Evolutionary conservation across 2,113 vertebrate genomes (phyloP).

Genomic region (Morone chrysops): DNA sequence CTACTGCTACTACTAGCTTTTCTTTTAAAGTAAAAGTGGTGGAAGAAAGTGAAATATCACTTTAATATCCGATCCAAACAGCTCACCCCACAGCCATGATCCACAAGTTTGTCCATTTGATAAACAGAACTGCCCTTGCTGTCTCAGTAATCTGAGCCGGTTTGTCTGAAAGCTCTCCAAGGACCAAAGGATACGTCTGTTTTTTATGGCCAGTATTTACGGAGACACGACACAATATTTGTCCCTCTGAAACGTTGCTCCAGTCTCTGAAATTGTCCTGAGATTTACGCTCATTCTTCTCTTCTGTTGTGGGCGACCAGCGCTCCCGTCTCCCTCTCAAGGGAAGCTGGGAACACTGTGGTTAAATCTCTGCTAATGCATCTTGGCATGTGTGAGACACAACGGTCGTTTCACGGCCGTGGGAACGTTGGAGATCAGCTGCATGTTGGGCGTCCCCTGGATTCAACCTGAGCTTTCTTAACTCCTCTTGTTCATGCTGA

Average conservation of each 20-base stretch:
- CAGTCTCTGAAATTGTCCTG: slow-evolving; percentile 29
- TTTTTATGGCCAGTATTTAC: slow-evolving; percentile 77
- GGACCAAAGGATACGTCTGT: slow-evolving; percentile 44
- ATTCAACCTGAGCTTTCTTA: slow-evolving; percentile 41
- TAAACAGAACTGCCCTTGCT: slow-evolving; percentile 53
- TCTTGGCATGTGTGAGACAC: slow-evolving; percentile 20
- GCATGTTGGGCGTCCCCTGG: slow-evolving; percentile 1
- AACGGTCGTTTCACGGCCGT: neutral
- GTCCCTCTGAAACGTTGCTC: slow-evolving; percentile 53
- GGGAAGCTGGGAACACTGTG: slow-evolving; percentile 20
- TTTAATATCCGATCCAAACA: slow-evolving; percentile 54
- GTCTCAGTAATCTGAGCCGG: slow-evolving; percentile 55
- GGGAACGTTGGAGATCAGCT: slow-evolving; percentile 32
- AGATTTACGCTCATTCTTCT: slow-evolving; percentile 62
- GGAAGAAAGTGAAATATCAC: slow-evolving; percentile 58
- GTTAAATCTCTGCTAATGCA: slow-evolving; percentile 43
- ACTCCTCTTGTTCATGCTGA: neutral
- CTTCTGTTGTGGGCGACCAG: slow-evolving; percentile 1
- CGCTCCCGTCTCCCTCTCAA: neutral
- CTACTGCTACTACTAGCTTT: neutral
- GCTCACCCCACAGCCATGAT: slow-evolving; percentile 25
- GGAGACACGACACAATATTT: slow-evolving; percentile 55
- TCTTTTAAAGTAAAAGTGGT: neutral
- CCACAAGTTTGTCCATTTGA: slow-evolving; percentile 61
- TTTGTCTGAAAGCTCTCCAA: slow-evolving; percentile 65